A percentile compares a stretch with the other conserved stretches of the same genome.
Conservation (phyloP, 2,113 vertebrate genomes). For the Microcebus jonahi region DNA sequence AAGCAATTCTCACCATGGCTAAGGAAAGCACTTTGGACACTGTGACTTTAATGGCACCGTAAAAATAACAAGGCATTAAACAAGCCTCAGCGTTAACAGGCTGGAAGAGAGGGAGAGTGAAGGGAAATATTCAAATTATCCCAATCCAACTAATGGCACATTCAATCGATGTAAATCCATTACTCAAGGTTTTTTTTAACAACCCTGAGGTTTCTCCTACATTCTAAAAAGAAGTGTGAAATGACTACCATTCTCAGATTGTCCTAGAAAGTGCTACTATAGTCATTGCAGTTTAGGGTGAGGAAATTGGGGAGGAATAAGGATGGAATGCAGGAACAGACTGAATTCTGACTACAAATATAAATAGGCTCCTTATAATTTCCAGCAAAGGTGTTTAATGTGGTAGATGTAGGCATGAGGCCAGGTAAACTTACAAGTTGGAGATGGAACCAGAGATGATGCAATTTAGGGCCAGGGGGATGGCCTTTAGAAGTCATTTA, state of each 20-base stretch:
- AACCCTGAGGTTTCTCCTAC: slow-evolving; percentile 67
- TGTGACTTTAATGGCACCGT: slow-evolving; percentile 17
- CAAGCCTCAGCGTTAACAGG: slow-evolving; percentile 58
- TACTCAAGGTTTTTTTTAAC: slow-evolving; percentile 60
- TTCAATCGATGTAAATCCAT: slow-evolving; percentile 45
- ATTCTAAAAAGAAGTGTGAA: slow-evolving; percentile 69
- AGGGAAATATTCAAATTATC: slow-evolving; percentile 57
- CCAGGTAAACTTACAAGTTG: neutral
- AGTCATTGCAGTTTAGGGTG: neutral
- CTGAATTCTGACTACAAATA: slow-evolving; percentile 64
- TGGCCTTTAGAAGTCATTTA: neutral
- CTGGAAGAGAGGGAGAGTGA: slow-evolving; percentile 43
- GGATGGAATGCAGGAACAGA: slow-evolving; percentile 36
- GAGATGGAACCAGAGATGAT: neutral
- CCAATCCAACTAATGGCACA: slow-evolving; percentile 22
- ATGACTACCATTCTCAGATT: slow-evolving; percentile 70
- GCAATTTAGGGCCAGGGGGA: neutral
- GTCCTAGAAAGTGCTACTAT: slow-evolving; percentile 59
- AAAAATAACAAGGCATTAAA: slow-evolving; percentile 63
- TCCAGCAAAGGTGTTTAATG: neutral
- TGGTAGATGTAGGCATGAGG: neutral
- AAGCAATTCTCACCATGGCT: neutral
- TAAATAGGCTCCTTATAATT: slow-evolving; percentile 34
- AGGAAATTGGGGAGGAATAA: neutral
- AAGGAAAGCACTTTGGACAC: slow-evolving; percentile 3